These are phyloP conservation scores for Blennius ocellaris DNA, from an alignment of 2,113 vertebrate genomes.

Conservation along the genomic window DNA sequence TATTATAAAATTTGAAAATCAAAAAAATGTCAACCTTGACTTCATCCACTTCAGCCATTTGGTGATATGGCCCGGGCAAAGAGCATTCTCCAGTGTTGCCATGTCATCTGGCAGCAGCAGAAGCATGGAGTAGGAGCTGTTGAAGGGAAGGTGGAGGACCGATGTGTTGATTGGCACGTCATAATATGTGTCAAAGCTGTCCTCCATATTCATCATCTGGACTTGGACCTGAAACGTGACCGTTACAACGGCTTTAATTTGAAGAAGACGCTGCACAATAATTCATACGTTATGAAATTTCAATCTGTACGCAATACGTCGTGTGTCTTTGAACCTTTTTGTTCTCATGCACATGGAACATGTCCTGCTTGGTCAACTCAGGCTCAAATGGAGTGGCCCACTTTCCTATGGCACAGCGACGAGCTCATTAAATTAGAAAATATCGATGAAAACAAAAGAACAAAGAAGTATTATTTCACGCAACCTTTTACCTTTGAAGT, in stretches of 20 bases:
- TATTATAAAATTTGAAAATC: neutral
- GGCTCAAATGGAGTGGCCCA: conserved; percentile 78
- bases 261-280: neutral
- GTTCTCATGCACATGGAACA: conserved; percentile 70
- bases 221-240: conserved; percentile 69
- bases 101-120: conserved; percentile 76
- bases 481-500: conserved; percentile 79
- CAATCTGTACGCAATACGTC: neutral
- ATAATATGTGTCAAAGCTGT: conserved; percentile 51
- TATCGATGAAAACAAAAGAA: neutral
- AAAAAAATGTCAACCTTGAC: conserved; percentile 46
- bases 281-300: neutral
- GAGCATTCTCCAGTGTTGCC: conserved; percentile 60
- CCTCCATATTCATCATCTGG: conserved; percentile 79
- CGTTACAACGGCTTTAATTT: neutral
- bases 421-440: conserved; percentile 8
- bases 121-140: conserved; percentile 78
- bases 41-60: conserved; percentile 78
- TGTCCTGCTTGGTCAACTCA: conserved; percentile 25
- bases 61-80: conserved; percentile 59
- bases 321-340: conserved; percentile 59
- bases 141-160: conserved; percentile 84
- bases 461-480: neutral
- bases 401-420: conserved; percentile 69
- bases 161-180: conserved; percentile 80